Percentiles rank a stretch among this genome's conserved stretches.
Conservation (phyloP, 2,888 invertebrate genomes). For the Matsumyia berberina region DNA sequence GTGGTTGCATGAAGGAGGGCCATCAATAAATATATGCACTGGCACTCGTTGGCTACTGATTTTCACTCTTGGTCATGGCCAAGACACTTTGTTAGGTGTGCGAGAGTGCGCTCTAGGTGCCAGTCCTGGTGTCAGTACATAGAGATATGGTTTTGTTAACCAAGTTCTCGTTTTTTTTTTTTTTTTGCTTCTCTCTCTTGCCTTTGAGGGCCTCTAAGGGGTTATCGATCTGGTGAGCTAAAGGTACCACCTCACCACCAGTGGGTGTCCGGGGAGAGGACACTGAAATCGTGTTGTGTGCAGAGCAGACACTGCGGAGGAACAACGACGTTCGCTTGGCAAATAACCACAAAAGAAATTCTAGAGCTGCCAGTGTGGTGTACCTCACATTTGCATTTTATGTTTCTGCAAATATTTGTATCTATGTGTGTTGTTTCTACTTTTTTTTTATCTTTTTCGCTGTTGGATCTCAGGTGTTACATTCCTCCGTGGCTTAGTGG, state of each 20-base stretch:
- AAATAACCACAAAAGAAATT: conserved; percentile 73
- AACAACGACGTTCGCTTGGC: conserved; percentile 48
- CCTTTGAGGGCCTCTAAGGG: conserved; percentile 65
- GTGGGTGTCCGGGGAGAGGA: neutral
- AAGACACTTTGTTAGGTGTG: conserved; percentile 64
- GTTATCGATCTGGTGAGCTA: conserved; percentile 72
- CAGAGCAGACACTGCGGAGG: conserved; percentile 18
- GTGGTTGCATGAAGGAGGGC: conserved; percentile 70
- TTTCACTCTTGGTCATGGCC: conserved; percentile 71
- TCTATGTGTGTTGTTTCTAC: conserved; percentile 25
- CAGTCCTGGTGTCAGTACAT: conserved; percentile 69
- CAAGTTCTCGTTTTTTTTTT: conserved; percentile 32
- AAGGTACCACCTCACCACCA: conserved; percentile 14
- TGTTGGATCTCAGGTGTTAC: conserved; percentile 72
- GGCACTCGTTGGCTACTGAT: conserved; percentile 75
- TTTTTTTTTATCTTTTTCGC: conserved; percentile 27
- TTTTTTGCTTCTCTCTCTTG: neutral
- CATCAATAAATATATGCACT: conserved; percentile 76
- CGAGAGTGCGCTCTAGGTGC: conserved; percentile 61
- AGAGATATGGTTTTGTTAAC: conserved; percentile 71
- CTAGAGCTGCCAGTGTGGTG: conserved; percentile 67
- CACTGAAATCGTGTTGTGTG: conserved; percentile 32
- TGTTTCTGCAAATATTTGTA: conserved; percentile 75
- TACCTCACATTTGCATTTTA: conserved; percentile 75
- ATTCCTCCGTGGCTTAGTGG: conserved; percentile 62